Conservation (phyloP, 2,797 vertebrate species). For the Ptychobarbus kaznakovi region DNA sequence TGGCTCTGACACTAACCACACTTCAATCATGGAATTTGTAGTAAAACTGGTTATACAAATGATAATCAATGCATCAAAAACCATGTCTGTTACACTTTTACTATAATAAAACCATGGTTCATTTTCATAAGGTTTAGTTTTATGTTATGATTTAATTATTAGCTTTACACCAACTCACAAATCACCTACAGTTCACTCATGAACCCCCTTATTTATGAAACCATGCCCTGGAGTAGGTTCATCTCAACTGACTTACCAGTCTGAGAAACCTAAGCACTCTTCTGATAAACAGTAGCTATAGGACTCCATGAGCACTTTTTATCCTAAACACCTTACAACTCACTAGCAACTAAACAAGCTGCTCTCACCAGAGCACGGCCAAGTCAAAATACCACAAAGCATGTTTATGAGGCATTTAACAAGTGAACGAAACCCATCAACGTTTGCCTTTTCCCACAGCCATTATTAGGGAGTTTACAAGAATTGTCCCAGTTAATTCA, state of each 20-base stretch:
- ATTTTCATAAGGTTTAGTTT: not conserved
- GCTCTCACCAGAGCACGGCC: constrained; percentile 21
- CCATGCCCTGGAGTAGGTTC: not conserved
- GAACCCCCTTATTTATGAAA: not conserved
- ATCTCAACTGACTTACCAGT: not conserved
- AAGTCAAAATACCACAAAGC: constrained; percentile 50
- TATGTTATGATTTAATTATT: not conserved
- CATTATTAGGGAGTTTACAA: constrained; percentile 56
- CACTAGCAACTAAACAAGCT: constrained; percentile 43
- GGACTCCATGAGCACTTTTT: not conserved
- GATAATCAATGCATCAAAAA: not conserved
- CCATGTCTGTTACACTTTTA: no score
- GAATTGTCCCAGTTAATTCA: constrained; percentile 40
- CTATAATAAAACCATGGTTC: not conserved
- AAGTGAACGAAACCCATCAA: constrained; percentile 31
- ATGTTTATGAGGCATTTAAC: constrained; percentile 55
- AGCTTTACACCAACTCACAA: not conserved
- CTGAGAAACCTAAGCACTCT: not conserved
- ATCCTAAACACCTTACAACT: constrained; percentile 38
- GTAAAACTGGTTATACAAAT: not conserved
- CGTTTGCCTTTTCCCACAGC: constrained; percentile 45
- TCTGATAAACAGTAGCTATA: not conserved
- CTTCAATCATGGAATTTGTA: not conserved
- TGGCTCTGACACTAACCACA: not conserved
- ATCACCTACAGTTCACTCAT: not conserved